Conservation (phyloP, 2,113 vertebrate genomes). For the Cololabis saira region DNA sequence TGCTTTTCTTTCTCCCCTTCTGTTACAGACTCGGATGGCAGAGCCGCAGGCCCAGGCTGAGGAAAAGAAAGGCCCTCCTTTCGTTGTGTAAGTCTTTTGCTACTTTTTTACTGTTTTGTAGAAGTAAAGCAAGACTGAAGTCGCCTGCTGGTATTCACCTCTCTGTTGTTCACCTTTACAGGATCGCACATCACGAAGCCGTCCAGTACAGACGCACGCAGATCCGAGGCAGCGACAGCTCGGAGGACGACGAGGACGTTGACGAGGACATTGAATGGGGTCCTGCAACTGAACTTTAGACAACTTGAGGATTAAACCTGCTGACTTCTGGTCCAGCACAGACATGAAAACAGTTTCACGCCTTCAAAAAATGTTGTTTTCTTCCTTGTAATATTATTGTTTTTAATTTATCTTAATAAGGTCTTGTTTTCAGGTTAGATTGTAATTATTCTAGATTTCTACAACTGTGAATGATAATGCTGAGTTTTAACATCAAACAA, state of each 20-base stretch:
- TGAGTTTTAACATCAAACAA: neutral
- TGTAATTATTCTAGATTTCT: neutral
- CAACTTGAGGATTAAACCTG: neutral
- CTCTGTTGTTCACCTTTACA: conserved; percentile 36
- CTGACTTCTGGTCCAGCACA: neutral
- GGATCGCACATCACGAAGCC: conserved; percentile 85
- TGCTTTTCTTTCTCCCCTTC: neutral
- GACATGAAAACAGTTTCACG: conserved; percentile 1
- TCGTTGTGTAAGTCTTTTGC: conserved; percentile 77
- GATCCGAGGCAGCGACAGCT: conserved; percentile 86
- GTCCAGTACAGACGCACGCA: conserved; percentile 87
- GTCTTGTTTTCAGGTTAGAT: neutral
- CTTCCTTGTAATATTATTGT: neutral
- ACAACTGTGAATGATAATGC: neutral
- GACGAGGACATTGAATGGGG: conserved; percentile 88
- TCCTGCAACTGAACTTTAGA: conserved; percentile 92
- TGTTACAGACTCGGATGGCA: conserved; percentile 68
- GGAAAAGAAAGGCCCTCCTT: conserved; percentile 65
- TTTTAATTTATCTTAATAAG: conserved; percentile 6
- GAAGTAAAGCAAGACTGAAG: neutral
- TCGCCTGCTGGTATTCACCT: neutral
- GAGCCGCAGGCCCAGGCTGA: conserved; percentile 56
- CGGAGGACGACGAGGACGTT: conserved; percentile 74
- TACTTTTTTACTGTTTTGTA: neutral
- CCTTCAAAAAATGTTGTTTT: neutral